phyloP scores from a whole-genome alignment of 2,888 invertebrate species.

The Phortica magna region DNA sequence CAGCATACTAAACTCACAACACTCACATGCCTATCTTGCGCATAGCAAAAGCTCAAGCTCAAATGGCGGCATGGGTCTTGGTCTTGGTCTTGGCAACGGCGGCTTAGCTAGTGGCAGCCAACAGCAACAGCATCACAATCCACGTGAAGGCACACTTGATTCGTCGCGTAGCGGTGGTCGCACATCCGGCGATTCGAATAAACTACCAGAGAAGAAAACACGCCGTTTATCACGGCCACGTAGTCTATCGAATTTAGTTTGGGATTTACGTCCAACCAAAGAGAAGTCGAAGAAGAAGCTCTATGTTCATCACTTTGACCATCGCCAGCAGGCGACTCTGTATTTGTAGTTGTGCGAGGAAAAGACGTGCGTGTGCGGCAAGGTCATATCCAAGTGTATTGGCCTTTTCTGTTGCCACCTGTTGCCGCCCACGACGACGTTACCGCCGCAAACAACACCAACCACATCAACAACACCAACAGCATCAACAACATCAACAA shows the following conservation, averaged over 20 bases:
- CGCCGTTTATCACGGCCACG: conserved; percentile 90
- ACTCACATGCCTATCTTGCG: conserved; percentile 60
- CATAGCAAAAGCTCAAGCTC: conserved; percentile 72
- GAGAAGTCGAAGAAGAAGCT: conserved; percentile 79
- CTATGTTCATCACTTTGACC: conserved; percentile 78
- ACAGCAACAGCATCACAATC: conserved; percentile 63
- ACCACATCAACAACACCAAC: conserved; percentile 7
- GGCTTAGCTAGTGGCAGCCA: conserved; percentile 39
- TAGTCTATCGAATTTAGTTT: conserved; percentile 91
- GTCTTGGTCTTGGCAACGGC: conserved; percentile 23
- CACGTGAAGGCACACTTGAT: conserved; percentile 89
- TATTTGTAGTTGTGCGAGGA: conserved; percentile 71
- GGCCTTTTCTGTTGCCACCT: conserved; percentile 27
- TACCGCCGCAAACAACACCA: background rate
- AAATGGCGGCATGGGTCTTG: conserved; percentile 69
- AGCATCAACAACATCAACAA: background rate
- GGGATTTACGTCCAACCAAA: conserved; percentile 82
- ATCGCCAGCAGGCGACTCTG: conserved; percentile 78
- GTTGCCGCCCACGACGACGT: background rate
- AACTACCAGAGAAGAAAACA: conserved; percentile 90
- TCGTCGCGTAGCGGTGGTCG: conserved; percentile 93
- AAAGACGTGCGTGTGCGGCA: conserved; percentile 15
- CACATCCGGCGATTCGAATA: conserved; percentile 89
- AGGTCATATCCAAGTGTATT: conserved; percentile 11
- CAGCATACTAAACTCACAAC: conserved; percentile 63